A percentile compares a stretch with the other conserved stretches of the same genome.
phyloP scores from a whole-genome alignment of 1,140 invertebrate genomes.

The Chelonus insularis region DNA sequence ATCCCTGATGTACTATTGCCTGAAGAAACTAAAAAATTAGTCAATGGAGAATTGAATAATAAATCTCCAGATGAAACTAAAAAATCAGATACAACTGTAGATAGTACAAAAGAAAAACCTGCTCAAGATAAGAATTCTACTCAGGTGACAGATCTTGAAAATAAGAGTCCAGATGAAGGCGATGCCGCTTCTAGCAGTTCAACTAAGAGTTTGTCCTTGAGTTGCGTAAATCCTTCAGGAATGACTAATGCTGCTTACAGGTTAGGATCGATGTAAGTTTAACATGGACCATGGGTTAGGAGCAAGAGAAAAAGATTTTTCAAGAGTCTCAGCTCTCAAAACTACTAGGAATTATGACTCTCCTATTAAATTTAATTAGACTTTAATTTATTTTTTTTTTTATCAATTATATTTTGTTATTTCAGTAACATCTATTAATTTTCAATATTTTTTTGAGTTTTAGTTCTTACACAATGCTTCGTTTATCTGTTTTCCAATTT shows the following conservation, averaged over 20 bases:
- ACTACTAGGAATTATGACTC: neutral
- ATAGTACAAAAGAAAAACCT: neutral
- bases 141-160: neutral
- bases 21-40: neutral
- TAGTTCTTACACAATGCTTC: no score
- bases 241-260: conserved; percentile 43
- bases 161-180: neutral
- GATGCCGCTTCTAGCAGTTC: conserved; percentile 11
- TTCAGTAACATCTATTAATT: no score
- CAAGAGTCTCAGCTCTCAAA: neutral
- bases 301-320: neutral
- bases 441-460: no score
- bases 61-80: neutral
- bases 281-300: conserved; percentile 37
- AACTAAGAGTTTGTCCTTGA: conserved; percentile 47
- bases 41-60: conserved; percentile 5
- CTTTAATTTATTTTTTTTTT: neutral
- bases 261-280: conserved; percentile 56
- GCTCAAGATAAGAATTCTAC: neutral
- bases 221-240: conserved; percentile 44
- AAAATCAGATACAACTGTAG: neutral
- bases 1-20: conserved; percentile 33
- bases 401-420: neutral
- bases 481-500: no score
- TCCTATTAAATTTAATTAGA: neutral